Evolutionary conservation across 53 echinoderm and acorn worm species (phyloP), one percentile per base, ranked within the genome.

Genomic region (Echinarachnius parma): DNA sequence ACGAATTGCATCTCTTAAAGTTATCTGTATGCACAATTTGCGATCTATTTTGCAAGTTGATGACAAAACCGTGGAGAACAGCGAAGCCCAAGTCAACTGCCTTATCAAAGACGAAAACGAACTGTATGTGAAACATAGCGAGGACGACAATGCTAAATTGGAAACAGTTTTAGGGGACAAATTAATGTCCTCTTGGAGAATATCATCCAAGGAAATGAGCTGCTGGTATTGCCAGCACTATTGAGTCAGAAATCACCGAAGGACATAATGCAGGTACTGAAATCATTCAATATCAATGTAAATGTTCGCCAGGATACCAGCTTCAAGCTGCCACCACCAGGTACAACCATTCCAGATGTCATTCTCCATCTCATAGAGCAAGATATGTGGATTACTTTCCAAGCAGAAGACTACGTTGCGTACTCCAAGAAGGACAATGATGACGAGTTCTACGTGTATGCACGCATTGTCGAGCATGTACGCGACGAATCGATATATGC

Each of bases 331-430:
- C 81, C 75, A 9, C 13, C 39, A 15, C 85, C 79, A 4, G 94
- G 90, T 25, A 60, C 63, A 15, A 60, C 33, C 2, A 63, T 94
- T 54, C 89, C 81, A 54, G 30, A 55, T 9, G 78, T 86, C 31
- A 58, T 78, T 23, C 50, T 53, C 16, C 84, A 83, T 21, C 87
- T 90, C 30, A 63, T 94, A 11, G 78, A 87, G 45, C 81, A 87
- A 21, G 84, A 94, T 31, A 74, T 76, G 21, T 80, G 64, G 78
- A 79, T 82, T 46, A 62, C 47, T 4, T 90, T 87, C 64, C n/a
- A 39, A 20, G 18, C 29, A 31, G 79, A 59, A 0, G 94, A 94
- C 23, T 74, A 69, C 27, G 84, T 90, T 16, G 94, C 65, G 0
- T 87, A 87, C 60, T 68, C 58, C 16, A 23, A 19, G 11, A 67